phyloP scores from a whole-genome alignment of 2,797 vertebrate species.

The Phoxinus dragarum region DNA sequence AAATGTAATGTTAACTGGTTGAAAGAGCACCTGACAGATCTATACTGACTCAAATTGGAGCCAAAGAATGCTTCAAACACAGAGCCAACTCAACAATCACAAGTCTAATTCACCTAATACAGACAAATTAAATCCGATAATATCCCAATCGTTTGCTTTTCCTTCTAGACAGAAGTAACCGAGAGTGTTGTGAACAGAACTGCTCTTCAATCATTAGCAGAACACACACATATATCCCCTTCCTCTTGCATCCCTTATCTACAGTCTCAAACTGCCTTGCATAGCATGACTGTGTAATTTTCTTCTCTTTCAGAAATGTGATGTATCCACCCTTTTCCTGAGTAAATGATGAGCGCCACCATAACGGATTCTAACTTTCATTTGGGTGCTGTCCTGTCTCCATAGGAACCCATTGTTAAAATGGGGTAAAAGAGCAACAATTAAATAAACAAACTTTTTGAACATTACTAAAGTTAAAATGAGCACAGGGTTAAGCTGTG shows the following conservation, averaged over 20 bases:
- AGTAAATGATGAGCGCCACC: not conserved
- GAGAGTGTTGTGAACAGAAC: not conserved
- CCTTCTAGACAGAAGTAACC: not conserved
- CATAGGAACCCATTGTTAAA: not conserved
- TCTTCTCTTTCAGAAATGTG: conserved; percentile 21
- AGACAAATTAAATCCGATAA: not conserved
- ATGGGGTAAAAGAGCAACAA: not conserved
- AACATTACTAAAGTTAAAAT: not conserved
- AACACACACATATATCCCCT: conserved; percentile 16
- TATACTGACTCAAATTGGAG: not conserved
- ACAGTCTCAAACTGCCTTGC: not conserved
- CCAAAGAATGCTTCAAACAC: not conserved
- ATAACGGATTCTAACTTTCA: too few species aligned
- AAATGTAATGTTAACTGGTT: not conserved
- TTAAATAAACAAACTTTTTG: not conserved
- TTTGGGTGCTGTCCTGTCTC: too few species aligned
- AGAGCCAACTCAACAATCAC: not conserved
- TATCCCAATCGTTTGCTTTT: not conserved
- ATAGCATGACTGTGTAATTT: conserved; percentile 26
- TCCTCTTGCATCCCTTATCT: conserved; percentile 32
- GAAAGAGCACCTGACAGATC: not conserved
- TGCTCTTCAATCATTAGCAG: conserved; percentile 28
- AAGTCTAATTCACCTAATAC: not conserved
- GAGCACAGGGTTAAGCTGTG: not conserved
- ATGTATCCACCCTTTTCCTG: not conserved